Base-by-base conservation (phyloP, 2,113 vertebrate genomes). In the Cisticola juncidis region DNA sequence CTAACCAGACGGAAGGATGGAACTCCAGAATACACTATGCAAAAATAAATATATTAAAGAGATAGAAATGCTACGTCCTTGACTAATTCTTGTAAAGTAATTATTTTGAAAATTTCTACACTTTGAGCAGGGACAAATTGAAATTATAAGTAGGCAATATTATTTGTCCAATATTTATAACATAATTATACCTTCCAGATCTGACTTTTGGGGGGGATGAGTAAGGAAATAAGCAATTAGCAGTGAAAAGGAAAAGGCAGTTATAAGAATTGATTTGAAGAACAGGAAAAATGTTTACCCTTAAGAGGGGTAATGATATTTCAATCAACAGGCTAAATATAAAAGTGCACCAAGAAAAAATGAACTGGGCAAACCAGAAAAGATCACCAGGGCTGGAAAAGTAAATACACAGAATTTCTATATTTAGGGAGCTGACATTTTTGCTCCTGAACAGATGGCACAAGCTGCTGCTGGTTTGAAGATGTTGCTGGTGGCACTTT, bases 361-460 rank as follows among this genome's bases (percentile, higher is more conserved):
- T 21, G 71, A 94, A 74, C 56, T 8, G 36, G 69, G 69, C 62
- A 88, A 94, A 92, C 62, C 79, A 94, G 87, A 85, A 78, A 78
- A 80, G 58, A 85, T 92, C 73, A 91, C 42, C 35, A 42, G 78
- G 72, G 71, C 65, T 86, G 82, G 79, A 94, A 94, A 93, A 90
- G 85, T 62, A 92, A 96, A 88, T 80, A 93, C 25, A 48, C 26
- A 71, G 47, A 70, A 88, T 78, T 80, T 93, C 94, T 96, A 66
- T 90, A 90, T 96, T 97, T 92, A 96, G 94, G 79, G 79, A 92
- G 76, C 56, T 86, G 92, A 82, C 72, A 74, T 93, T 92, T 93
- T 86, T 90, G 66, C 85, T 94, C 84, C 82, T 71, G 64, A 83
- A 19, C 90, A 81, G 85, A 87, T 58, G 90, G 58, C 85, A 80